Evolutionary conservation across 2,797 vertebrate species (phyloP).

Genomic region (Rhadinocentrus ornatus): DNA sequence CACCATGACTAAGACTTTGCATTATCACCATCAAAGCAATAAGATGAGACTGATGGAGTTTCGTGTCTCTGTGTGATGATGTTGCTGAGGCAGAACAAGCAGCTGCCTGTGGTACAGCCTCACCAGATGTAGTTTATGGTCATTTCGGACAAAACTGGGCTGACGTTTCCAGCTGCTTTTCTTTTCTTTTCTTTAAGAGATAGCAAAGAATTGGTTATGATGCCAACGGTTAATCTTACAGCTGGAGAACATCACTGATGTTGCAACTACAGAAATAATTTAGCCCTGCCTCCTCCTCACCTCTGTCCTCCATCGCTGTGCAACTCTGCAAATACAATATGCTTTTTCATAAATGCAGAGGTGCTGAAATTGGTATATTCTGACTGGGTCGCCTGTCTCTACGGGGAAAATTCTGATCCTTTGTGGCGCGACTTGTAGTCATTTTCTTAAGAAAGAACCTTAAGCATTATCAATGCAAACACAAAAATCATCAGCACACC

Average conservation of each 20-base stretch:
- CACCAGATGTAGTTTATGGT: not conserved
- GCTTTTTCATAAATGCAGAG: too few relatives aligned
- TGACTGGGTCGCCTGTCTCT: too few relatives aligned
- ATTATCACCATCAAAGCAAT: constrained; percentile 6
- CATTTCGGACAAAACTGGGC: not conserved
- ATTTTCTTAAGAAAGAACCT: too few relatives aligned
- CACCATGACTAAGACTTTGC: constrained; percentile 5
- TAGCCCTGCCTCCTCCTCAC: too few relatives aligned
- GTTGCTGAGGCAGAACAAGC: not conserved
- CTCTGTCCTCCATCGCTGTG: too few relatives aligned
- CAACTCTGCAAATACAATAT: too few relatives aligned
- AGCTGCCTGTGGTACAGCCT: not conserved
- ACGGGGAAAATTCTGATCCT: too few relatives aligned
- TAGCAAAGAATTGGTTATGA: not conserved
- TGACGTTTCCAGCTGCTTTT: not conserved
- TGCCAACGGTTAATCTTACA: not conserved
- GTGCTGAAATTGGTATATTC: too few relatives aligned
- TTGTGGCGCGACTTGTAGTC: too few relatives aligned
- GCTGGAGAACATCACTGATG: not conserved
- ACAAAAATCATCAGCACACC: too few relatives aligned
- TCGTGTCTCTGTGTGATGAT: not conserved
- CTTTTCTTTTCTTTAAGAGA: not conserved
- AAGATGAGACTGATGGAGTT: not conserved
- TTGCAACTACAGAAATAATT: not conserved
- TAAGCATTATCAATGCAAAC: too few relatives aligned